Evolutionary conservation across 2,888 invertebrate genomes (phyloP).

Genomic region (Ophion slaviceki): DNA sequence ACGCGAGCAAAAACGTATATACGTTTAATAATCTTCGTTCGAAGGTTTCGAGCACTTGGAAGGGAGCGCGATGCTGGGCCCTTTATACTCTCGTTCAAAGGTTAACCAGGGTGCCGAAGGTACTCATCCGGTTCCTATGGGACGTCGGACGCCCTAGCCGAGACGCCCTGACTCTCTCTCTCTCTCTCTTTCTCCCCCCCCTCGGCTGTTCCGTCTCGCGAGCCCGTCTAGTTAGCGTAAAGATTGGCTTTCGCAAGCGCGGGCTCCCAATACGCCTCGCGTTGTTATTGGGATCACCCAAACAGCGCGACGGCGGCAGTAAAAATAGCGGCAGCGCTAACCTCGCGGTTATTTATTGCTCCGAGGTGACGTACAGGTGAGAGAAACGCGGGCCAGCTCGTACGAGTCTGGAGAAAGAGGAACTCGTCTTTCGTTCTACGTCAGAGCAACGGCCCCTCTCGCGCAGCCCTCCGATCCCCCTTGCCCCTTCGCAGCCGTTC

Average conservation of each 20-base stretch:
- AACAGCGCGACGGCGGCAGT: constrained; percentile 78
- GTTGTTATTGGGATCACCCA: constrained; percentile 81
- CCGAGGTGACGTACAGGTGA: constrained; percentile 80
- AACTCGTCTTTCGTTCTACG: constrained; percentile 35
- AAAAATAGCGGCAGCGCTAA: constrained; percentile 80
- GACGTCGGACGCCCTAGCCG: constrained; percentile 43
- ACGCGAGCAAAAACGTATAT: constrained; percentile 1
- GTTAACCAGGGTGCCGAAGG: constrained; percentile 81
- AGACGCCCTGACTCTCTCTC: constrained; percentile 49
- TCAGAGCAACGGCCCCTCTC: background rate
- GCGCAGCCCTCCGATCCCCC: background rate
- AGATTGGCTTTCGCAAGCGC: constrained; percentile 81
- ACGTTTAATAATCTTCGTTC: constrained; percentile 8
- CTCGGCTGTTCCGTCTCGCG: constrained; percentile 51
- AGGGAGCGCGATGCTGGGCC: constrained; percentile 49
- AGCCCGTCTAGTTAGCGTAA: constrained; percentile 82
- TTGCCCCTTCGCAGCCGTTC: no score
- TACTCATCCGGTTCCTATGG: constrained; percentile 38
- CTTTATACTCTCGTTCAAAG: constrained; percentile 75
- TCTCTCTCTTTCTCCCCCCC: constrained; percentile 54
- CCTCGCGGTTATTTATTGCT: constrained; percentile 83
- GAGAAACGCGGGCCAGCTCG: constrained; percentile 72
- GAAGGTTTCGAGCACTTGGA: constrained; percentile 17
- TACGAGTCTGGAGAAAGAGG: background rate
- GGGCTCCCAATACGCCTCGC: constrained; percentile 63